Evolutionary conservation across 2,113 vertebrate species (phyloP).

Genomic region (Sardina pilchardus): DNA sequence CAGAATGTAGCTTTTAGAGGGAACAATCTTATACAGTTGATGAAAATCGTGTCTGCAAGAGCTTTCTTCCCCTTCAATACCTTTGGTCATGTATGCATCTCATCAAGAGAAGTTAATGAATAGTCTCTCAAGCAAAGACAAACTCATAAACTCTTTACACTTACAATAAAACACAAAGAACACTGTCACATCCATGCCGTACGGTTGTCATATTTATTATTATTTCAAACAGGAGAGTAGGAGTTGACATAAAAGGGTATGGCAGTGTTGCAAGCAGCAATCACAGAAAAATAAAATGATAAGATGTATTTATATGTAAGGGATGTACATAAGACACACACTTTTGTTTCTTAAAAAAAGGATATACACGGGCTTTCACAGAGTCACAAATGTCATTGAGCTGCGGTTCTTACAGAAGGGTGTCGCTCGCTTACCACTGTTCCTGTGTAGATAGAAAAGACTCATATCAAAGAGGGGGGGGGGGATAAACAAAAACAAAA

Average conservation of each 20-base stretch:
- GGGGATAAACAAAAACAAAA: constrained; percentile 49
- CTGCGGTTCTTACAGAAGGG: constrained; percentile 60
- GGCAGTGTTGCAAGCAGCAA: constrained; percentile 77
- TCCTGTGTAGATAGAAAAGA: constrained; percentile 60
- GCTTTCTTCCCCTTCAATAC: no score
- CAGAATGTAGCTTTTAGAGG: no score
- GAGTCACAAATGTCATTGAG: constrained; percentile 52
- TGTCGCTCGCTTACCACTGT: constrained; percentile 66
- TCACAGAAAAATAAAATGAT: constrained; percentile 60
- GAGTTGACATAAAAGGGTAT: constrained; percentile 71
- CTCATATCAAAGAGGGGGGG: constrained; percentile 51
- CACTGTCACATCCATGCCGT: background rate
- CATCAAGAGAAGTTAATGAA: background rate
- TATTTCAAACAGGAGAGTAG: constrained; percentile 68
- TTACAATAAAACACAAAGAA: background rate
- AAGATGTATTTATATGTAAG: constrained; percentile 67
- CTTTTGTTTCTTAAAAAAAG: constrained; percentile 51
- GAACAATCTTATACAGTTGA: no score
- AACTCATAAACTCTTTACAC: background rate
- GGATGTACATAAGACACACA: constrained; percentile 63
- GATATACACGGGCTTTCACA: constrained; percentile 50
- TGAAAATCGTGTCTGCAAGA: no score
- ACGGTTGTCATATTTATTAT: constrained; percentile 58
- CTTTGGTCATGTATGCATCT: no score
- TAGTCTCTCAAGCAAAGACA: background rate